Percentiles rank a stretch among this genome's conserved stretches.
Evolutionary conservation across 2,888 invertebrate genomes (phyloP).

Genomic region (Petrolisthes cinctipes): DNA sequence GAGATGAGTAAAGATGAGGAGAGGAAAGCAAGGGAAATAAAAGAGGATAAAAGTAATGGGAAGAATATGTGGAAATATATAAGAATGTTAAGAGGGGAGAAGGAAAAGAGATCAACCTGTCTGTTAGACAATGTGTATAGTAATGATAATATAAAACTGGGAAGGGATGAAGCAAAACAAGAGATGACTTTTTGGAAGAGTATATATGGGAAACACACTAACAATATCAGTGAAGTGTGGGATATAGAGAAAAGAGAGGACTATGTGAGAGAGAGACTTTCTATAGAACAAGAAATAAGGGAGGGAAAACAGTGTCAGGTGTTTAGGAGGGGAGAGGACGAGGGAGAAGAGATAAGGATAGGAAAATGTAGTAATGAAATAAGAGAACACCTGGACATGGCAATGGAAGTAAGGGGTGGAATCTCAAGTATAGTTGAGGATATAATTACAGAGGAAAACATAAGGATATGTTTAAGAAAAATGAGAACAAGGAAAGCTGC

Average conservation of each 20-base stretch:
- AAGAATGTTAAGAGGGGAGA: not conserved
- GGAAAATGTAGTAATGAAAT: not conserved
- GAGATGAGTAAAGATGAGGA: not conserved
- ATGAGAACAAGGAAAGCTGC: not conserved
- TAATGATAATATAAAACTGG: not conserved
- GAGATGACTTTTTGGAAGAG: not conserved
- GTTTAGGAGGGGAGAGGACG: not conserved
- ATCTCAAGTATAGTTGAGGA: not conserved
- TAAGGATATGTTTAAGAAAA: not conserved
- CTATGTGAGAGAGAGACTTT: not conserved
- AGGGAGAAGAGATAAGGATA: not conserved
- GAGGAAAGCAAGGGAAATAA: slow-evolving; percentile 5
- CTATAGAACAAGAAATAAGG: not conserved
- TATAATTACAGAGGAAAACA: too few species aligned
- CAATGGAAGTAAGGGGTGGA: not conserved
- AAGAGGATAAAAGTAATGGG: not conserved
- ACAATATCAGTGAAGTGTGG: too few species aligned
- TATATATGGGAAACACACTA: not conserved
- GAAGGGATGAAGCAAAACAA: not conserved
- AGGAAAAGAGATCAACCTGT: not conserved
- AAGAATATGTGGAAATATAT: too few species aligned
- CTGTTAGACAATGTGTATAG: not conserved
- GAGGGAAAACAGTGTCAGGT: not conserved
- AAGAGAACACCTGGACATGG: not conserved
- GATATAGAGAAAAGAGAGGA: too few species aligned